Base-by-base conservation (phyloP, 2,113 vertebrate species). In the Vanacampus margaritifer region DNA sequence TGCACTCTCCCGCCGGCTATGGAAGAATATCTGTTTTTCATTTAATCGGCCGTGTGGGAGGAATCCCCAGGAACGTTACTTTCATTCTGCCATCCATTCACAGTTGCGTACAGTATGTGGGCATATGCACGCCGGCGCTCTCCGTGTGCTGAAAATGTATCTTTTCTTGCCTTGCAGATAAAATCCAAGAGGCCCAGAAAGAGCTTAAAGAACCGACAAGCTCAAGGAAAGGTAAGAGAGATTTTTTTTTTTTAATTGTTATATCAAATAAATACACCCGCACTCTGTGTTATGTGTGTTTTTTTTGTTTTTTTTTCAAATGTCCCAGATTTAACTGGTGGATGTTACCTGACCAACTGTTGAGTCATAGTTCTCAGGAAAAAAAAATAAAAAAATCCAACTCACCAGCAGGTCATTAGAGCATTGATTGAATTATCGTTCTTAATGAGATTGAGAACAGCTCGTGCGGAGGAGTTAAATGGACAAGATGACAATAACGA, bases 101-200 rank as follows among this genome's bases (percentile, higher is more conserved):
- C 64, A 51, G 65, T 65, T 45, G 16, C 62, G 32, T 75, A 46
- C 43, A 6, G 16, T 46, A 41, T 35, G 36, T 19, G 56, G 43
- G 58, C 62, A 12, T 70, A 21, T 64, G 64, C 43, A 37, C 58
- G 37, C 17, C 5, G 14, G 28, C 59, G 32, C 32, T 67, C 66
- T 60, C 26, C 23, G 0, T 61, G 41, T 65, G 58, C 75, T 86
- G 43, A 89, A 77, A 66, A 73, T 28, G 53, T 19, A 73, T 69
- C 66, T 78, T 16, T 64, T 86, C 76, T 75, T 90, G 10, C 92
- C 68, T 84, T 87, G 13, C 92, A 99, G 97, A 99, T 80, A 99
- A 99, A 95, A 99, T 99, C 76, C 94, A 98, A 90, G 97, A 99
- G 91, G 97, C 95, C 87, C 97, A 99, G 87, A 99, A 99, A 80